Evolutionary conservation across 1,140 invertebrate genomes (phyloP).

Genomic region (Papilio aristodemus): DNA sequence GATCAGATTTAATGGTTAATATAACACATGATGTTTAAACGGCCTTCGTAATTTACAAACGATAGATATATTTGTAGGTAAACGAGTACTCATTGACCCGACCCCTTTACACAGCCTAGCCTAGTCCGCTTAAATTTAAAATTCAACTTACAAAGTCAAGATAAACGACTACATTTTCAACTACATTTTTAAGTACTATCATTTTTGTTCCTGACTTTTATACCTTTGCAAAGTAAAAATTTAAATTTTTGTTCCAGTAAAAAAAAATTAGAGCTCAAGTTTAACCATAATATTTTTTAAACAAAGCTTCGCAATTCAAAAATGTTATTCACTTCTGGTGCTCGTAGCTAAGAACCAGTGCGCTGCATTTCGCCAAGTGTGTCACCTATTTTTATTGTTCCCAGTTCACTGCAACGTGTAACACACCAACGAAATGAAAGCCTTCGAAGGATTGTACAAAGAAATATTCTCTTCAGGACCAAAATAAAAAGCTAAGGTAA

Average conservation of each 20-base stretch:
- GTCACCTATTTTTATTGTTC: constrained; percentile 35
- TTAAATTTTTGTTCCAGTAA: constrained; percentile 1
- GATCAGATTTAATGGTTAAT: no score
- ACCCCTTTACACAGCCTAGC: neutral
- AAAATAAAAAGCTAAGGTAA: neutral
- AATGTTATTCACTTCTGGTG: constrained; percentile 18
- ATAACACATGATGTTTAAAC: no score
- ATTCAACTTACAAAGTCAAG: neutral
- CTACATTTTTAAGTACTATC: neutral
- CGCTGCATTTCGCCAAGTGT: constrained; percentile 33
- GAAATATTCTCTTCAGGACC: constrained; percentile 7
- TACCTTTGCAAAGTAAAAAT: constrained; percentile 6
- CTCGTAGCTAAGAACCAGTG: constrained; percentile 3
- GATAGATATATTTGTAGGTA: neutral
- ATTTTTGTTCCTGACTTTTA: neutral
- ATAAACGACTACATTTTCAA: neutral
- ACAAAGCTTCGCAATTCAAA: constrained; percentile 32
- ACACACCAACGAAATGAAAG: constrained; percentile 31
- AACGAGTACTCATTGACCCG: neutral
- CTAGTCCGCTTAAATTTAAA: no score
- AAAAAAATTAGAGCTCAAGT: constrained; percentile 19
- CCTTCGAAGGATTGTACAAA: constrained; percentile 10
- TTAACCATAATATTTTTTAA: constrained; percentile 30
- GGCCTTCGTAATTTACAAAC: neutral
- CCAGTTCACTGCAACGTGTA: constrained; percentile 6